Evolutionary conservation across 2,797 vertebrate genomes (phyloP).

Genomic region (Danio jaintianensis): DNA sequence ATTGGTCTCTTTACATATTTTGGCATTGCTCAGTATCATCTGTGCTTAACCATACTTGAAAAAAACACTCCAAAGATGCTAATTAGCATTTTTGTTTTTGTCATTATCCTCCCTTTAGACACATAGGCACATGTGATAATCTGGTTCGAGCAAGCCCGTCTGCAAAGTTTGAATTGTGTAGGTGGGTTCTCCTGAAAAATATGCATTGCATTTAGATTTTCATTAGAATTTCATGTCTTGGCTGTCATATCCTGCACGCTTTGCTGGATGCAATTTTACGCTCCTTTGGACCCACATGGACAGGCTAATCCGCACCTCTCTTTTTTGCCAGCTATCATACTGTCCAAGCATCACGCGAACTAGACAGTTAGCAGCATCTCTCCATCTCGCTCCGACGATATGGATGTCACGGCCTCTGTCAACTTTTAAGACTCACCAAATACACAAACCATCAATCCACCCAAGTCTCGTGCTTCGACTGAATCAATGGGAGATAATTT

Average conservation of each 20-base stretch:
- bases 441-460: slow-evolving; percentile 28
- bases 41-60: neutral
- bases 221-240: slow-evolving; percentile 80
- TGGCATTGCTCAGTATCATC: neutral
- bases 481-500: slow-evolving; percentile 40
- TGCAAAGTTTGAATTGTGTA: slow-evolving; percentile 31
- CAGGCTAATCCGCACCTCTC: slow-evolving; percentile 59
- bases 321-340: slow-evolving; percentile 63
- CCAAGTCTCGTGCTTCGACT: slow-evolving; percentile 5
- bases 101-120: slow-evolving; percentile 15
- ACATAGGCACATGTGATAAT: slow-evolving; percentile 20
- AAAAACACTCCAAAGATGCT: neutral
- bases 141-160: slow-evolving; percentile 21
- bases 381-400: slow-evolving; percentile 2
- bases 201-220: slow-evolving; percentile 75
- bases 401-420: slow-evolving; percentile 37
- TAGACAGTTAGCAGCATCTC: slow-evolving; percentile 43
- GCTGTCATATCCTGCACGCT: slow-evolving; percentile 78
- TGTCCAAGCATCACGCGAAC: slow-evolving; percentile 46
- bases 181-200: slow-evolving; percentile 47
- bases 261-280: slow-evolving; percentile 82
- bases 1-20: neutral
- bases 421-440: slow-evolving; percentile 22
- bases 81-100: slow-evolving; percentile 5
- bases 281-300: slow-evolving; percentile 70